Evolutionary conservation across 2,113 vertebrate genomes (phyloP), one percentile per base, ranked within the genome.

Genomic region (Meriones unguiculatus): DNA sequence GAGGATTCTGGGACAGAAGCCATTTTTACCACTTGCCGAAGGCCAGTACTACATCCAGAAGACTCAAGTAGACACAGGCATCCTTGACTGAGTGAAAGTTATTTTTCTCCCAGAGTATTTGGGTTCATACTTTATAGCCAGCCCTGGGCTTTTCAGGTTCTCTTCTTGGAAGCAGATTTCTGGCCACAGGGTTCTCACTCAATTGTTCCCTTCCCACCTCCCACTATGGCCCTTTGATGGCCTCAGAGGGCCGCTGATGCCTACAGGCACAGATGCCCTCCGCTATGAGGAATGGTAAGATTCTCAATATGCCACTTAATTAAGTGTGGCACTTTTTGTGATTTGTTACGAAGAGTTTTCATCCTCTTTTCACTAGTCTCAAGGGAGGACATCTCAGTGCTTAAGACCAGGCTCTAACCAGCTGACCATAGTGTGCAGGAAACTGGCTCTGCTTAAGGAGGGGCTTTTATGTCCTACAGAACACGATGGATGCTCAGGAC

Each of bases 401-500:
- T 30, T 20, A 15, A 32, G 90, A 38, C 18, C 35, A 41, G 62
- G 30, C 35, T 20, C 65, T n/a, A 1, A 13, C 0, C 10, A 7
- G 59, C 32, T 0, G 7, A 30, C 67, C 2, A n/a, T 24, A 2
- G 50, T 6, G 12, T 32, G 1, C 2, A 18, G 84, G 38, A 5
- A 1, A 0, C 46, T n/a, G 17, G 1, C 41, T 35, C 14, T 35
- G n/a, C 81, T 1, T 5, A 13, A 25, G 9, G 46, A 52, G 17
- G 3, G 4, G 22, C 11, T 24, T 24, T 65, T 1, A 0, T 6
- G 10, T 38, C 20, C 64, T 5, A 20, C 57, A 24, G n/a, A 50
- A 50, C 18, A 5, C 0, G 0, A 2, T 2, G 22, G 25, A 18
- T 30, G n/a, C n/a, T 10, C 11, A 0, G 11, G 46, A 25, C 14